Base-by-base conservation (phyloP, 2,888 invertebrate genomes). In the Drosophila ezoana region DNA sequence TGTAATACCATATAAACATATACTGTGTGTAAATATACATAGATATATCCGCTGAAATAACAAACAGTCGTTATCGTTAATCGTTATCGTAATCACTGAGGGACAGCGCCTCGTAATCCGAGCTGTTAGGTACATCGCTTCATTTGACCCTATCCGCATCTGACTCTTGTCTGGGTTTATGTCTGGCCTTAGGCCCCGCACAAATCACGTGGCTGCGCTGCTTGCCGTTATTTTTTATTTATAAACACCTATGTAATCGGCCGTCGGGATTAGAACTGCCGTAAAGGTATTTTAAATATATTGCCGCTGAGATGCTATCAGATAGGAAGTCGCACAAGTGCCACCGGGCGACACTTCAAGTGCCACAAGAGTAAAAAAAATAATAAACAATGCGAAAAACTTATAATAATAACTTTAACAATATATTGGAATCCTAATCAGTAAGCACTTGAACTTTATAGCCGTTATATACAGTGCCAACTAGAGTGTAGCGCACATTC, bases 131-230 rank as follows among this genome's bases (percentile, higher is more conserved):
- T 14, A 38, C 32, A 51, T 52, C 10, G 16, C 37, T 32, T 45
- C n/a, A 23, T 6, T 13, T 49, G 69, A 65, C 59, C 45, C 61
- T 53, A 41, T 13, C 32, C 23, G 28, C 35, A 16, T 37, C 35
- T 23, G 41, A 23, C 13, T 37, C 52, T 33, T 14, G 62, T 48
- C 51, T 47, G 9, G 45, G 38, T 35, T 18, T 23, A 8, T 43
- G 54, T 61, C 58, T 43, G n/a, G 62, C 11, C 13, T 37, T 4
- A 18, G 23, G n/a, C 14, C 35, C n/a, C 43, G 10, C 14, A 40
- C 20, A 28, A 48, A 63, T 75, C 75, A 75, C 75, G 75, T 72
- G 67, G 63, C 41, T 45, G 33, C 35, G 33, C 6, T 33, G 16
- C 40, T 44, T 41, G 70, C 16, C 44, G 58, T 54, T 60, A 56